Evolutionary conservation across 2,888 invertebrate species (phyloP), one percentile per base, ranked within the genome.

Genomic region (Platycheirus albimanus): DNA sequence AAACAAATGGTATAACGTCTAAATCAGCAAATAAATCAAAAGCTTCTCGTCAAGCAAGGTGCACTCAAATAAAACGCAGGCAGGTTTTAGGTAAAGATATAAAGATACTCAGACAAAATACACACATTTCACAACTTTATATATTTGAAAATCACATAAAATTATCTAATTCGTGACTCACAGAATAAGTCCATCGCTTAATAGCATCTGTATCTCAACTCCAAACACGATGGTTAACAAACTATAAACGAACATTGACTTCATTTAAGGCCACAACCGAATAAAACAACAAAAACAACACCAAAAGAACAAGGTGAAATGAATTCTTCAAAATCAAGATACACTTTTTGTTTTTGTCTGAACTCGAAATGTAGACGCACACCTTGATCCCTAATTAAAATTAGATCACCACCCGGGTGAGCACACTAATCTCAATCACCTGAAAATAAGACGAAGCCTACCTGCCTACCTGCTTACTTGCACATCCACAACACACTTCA

Each of bases 301-400:
- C n/a, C n/a, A n/a, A n/a, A n/a, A n/a, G n/a, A 47, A 36, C 47
- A 54, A 47, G 10, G 11, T 13, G 28, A 7, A 45, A 43, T 13
- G 8, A 45, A 15, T 54, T 17, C 8, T 52, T 52, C 24, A 56
- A 70, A 52, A 33, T 49, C 19, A 20, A 66, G 56, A 64, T 80
- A 63, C 64, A 69, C 49, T 69, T 79, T 19, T 20, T 24, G 10
- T 30, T n/a, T n/a, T n/a, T n/a, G n/a, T n/a, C n/a, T n/a, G n/a
- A n/a, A n/a, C 24, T 24, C 24, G 24, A 15, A 41, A 51, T 63
- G 51, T 36, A 20, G 51, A 76, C 69, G 64, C 70, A 58, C 64
- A 38, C 58, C 64, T 52, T 76, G 76, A 80, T 74, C 52, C 58
- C 71, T 77, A 71, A 81, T 81, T 72, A 72, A 77, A 81, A 81